A percentile compares a stretch with the other conserved stretches of the same genome.
These are phyloP conservation scores for Athene noctua DNA, from an alignment of 2,113 vertebrate genomes.

Conservation along the genomic window DNA sequence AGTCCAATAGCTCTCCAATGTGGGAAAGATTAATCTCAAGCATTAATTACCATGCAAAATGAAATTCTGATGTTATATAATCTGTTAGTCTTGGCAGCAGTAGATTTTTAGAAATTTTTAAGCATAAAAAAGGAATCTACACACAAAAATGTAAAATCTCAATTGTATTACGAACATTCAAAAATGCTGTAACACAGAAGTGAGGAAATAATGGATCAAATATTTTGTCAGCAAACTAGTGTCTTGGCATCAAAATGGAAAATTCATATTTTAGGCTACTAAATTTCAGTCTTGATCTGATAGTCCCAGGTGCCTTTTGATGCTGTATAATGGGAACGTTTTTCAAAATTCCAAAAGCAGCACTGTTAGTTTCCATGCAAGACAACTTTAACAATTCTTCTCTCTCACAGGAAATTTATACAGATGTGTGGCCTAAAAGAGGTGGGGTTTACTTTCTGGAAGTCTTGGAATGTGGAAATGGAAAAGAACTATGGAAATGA, in stretches of 20 bases:
- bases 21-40: conserved; percentile 58
- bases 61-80: conserved; percentile 49
- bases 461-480: conserved; percentile 3
- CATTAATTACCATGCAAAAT: conserved; percentile 62
- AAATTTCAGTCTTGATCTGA: neutral
- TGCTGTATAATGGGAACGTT: neutral
- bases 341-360: neutral
- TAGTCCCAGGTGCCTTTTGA: neutral
- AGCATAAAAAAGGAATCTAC: neutral
- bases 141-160: neutral
- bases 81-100: conserved; percentile 37
- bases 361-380: neutral
- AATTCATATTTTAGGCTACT: neutral
- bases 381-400: neutral
- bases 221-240: neutral
- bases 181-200: neutral
- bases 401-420: neutral
- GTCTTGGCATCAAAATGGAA: neutral
- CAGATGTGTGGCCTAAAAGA: neutral
- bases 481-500: neutral
- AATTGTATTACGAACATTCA: neutral
- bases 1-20: conserved; percentile 41
- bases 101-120: neutral
- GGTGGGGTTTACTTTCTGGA: neutral
- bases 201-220: neutral